These are phyloP conservation scores for Discoglossus pictus DNA, from an alignment of 2,797 vertebrate genomes.

Conservation along the genomic window DNA sequence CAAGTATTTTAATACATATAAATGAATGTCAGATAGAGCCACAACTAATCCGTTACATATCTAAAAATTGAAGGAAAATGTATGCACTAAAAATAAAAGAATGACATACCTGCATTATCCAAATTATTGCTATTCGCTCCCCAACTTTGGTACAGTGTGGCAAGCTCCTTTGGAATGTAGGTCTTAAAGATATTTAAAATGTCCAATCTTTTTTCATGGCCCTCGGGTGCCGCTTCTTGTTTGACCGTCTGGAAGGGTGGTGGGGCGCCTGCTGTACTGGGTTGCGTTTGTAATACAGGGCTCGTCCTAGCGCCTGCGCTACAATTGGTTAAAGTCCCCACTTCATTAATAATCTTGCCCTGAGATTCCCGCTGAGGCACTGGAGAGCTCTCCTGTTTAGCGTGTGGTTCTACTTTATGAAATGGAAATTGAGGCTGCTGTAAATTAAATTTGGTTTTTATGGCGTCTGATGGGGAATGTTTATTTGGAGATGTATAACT, in stretches of 20 bases:
- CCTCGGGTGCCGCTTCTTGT: slow-evolving; percentile 73
- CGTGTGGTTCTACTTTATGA: slow-evolving; percentile 60
- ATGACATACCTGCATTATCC: slow-evolving; percentile 86
- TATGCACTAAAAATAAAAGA: too few species aligned
- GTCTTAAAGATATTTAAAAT: slow-evolving; percentile 89
- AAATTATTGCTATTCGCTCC: slow-evolving; percentile 79
- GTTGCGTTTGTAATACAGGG: slow-evolving; percentile 55
- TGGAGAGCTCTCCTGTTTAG: slow-evolving; percentile 58
- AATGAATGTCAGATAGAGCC: too few species aligned
- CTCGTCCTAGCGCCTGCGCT: slow-evolving; percentile 51
- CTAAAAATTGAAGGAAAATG: too few species aligned
- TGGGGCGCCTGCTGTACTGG: slow-evolving; percentile 55
- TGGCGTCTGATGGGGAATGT: slow-evolving; percentile 72
- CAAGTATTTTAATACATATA: too few species aligned
- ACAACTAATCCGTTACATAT: too few species aligned
- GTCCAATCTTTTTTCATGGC: slow-evolving; percentile 75
- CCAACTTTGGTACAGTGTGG: slow-evolving; percentile 91
- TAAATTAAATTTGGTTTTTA: slow-evolving; percentile 66
- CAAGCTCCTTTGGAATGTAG: slow-evolving; percentile 89
- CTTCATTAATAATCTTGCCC: slow-evolving; percentile 61
- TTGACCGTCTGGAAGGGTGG: slow-evolving; percentile 63
- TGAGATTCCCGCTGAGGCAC: slow-evolving; percentile 67
- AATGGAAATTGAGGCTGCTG: slow-evolving; percentile 60
- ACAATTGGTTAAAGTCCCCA: slow-evolving; percentile 60
- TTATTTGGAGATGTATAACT: slow-evolving; percentile 78